Conservation (phyloP, 2,113 vertebrate genomes). For the Athene noctua region DNA sequence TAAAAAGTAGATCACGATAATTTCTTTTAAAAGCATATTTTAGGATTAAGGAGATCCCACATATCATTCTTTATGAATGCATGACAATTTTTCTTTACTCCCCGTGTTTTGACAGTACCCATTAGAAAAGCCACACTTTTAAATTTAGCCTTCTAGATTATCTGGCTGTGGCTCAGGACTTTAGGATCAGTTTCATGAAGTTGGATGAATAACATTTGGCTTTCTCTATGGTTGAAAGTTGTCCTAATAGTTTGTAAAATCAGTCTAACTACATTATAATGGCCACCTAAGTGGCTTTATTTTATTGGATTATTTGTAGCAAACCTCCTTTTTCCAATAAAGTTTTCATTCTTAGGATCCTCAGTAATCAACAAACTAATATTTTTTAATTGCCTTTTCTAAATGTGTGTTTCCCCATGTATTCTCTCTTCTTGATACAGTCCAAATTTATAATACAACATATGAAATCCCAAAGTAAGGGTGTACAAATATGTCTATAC, state of each 20-base stretch:
- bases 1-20: neutral
- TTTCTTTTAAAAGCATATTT: neutral
- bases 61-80: accelerated
- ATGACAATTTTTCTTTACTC: neutral
- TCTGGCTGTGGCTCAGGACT: neutral
- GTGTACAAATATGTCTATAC: neutral
- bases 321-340: neutral
- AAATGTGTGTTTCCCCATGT: neutral
- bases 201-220: neutral
- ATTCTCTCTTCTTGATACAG: neutral
- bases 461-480: neutral
- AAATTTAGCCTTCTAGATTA: neutral
- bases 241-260: neutral
- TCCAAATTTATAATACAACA: neutral
- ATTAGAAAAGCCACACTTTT: neutral
- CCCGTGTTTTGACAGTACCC: neutral
- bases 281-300: neutral
- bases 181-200: neutral
- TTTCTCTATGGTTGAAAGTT: neutral
- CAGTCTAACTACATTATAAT: neutral
- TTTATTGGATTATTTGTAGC: neutral
- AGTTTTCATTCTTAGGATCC: neutral
- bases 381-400: neutral
- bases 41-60: neutral
- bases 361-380: neutral